These are phyloP conservation scores for Channa argus DNA, from an alignment of 2,113 vertebrate species.

Conservation along the genomic window DNA sequence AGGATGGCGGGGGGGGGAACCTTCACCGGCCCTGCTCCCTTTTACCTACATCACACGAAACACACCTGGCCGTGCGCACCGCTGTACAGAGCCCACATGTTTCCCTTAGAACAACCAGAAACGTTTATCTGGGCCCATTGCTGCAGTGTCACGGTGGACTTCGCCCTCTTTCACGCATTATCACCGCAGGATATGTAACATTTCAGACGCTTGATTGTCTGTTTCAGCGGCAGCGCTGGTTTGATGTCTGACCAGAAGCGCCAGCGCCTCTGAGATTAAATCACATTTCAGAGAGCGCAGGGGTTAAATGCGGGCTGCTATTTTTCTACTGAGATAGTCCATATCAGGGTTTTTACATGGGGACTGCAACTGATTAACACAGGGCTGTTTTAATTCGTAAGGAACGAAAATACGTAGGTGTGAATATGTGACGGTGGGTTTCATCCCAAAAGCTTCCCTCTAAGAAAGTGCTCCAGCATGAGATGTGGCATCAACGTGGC, in stretches of 20 bases:
- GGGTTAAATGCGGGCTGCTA: constrained; percentile 50
- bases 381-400: too few species aligned
- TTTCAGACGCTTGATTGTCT: constrained; percentile 28
- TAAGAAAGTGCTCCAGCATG: not conserved
- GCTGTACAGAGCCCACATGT: too few species aligned
- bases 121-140: not conserved
- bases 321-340: constrained; percentile 45
- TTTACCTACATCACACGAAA: constrained; percentile 43
- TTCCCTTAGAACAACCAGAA: not conserved
- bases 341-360: constrained; percentile 47
- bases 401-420: too few species aligned
- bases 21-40: constrained; percentile 24
- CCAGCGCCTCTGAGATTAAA: constrained; percentile 53
- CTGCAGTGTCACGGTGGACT: not conserved
- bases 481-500: not conserved
- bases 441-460: not conserved
- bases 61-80: constrained; percentile 32
- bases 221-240: constrained; percentile 1
- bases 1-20: constrained; percentile 19
- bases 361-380: not conserved
- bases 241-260: constrained; percentile 57
- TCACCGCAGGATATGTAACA: constrained; percentile 17
- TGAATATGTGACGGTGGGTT: too few species aligned
- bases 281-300: constrained; percentile 52
- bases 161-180: not conserved